Evolutionary conservation across 1,140 invertebrate genomes (phyloP), one percentile per base, ranked within the genome.

Genomic region (Drosophila ercepeae): DNA sequence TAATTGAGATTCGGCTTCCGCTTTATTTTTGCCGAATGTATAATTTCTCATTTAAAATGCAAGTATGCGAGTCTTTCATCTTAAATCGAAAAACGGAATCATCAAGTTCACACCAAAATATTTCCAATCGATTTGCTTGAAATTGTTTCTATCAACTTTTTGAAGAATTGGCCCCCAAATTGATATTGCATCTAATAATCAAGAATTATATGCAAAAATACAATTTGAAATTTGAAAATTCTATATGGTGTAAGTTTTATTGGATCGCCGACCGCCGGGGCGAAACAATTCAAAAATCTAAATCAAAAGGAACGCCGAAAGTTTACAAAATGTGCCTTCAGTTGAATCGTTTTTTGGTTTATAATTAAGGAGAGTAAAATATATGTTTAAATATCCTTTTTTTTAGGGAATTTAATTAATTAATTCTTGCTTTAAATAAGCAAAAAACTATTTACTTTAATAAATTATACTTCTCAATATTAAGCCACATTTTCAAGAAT

Each of bases 21-120:
- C 44, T 60, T 72, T 46, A 19, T 42, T n/a, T 51, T 49, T 42
- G 55, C 25, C 42, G 36, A 57, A 65, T 60, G 65, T 34, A 39
- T 86, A 77, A 86, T 81, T 65, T 63, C 23, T 14, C 59, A 74
- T 49, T 86, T 52, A 59, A 75, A 86, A 77, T 86, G 75, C 79
- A 75, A 72, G 59, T 51, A 59, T 54, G 55, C 70, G 34, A 44
- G 21, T 29, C 71, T 61, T 78, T 84, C 64, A 84, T 67, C 65
- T 83, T 39, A 27, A 73, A 45, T 44, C 42, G 39, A 44, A 42
- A 52, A 58, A 34, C 34, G 14, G 39, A 8, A 13, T 21, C 2
- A 32, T 41, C 48, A 19, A 18, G 11, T 39, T 18, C 39, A 18
- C 39, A 42, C 16, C 39, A 18, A 42, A 39, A 44, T 9, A 13